Conservation (phyloP, 2,113 vertebrate species). For the Anguilla rostrata region DNA sequence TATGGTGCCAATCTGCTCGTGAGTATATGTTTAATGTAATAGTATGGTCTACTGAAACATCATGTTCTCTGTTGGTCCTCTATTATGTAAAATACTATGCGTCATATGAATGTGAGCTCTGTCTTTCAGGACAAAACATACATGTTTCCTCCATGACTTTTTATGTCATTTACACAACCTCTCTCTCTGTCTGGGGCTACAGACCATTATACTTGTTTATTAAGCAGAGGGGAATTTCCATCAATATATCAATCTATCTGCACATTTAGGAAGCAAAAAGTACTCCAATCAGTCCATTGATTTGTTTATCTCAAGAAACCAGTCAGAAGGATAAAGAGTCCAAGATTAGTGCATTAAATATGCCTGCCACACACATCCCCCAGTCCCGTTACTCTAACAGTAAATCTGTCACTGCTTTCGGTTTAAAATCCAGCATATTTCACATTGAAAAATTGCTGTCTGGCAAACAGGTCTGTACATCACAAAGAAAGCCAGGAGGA, state of each 20-base stretch:
- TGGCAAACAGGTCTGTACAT: slow-evolving; percentile 55
- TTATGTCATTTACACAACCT: neutral
- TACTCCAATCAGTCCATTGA: slow-evolving; percentile 28
- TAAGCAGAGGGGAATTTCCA: neutral
- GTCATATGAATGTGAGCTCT: neutral
- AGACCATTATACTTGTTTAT: neutral
- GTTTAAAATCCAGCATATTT: slow-evolving; percentile 64
- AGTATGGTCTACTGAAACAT: neutral
- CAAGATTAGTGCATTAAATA: slow-evolving; percentile 52
- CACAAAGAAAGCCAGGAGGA: slow-evolving; percentile 32
- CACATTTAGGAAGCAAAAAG: neutral
- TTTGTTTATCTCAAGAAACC: slow-evolving; percentile 43
- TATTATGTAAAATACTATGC: neutral
- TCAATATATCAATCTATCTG: neutral
- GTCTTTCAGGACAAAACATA: neutral
- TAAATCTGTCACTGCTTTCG: slow-evolving; percentile 68
- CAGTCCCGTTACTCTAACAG: slow-evolving; percentile 60
- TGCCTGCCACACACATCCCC: slow-evolving; percentile 22
- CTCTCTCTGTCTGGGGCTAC: neutral
- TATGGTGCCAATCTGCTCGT: too few species aligned
- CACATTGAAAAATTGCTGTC: slow-evolving; percentile 64
- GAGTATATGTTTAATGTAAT: too few species aligned
- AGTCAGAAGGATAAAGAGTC: slow-evolving; percentile 42
- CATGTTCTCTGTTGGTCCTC: neutral
- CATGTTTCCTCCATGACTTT: neutral